Evolutionary conservation across 1,140 invertebrate species (phyloP).

Genomic region (Eriosoma lanigerum): DNA sequence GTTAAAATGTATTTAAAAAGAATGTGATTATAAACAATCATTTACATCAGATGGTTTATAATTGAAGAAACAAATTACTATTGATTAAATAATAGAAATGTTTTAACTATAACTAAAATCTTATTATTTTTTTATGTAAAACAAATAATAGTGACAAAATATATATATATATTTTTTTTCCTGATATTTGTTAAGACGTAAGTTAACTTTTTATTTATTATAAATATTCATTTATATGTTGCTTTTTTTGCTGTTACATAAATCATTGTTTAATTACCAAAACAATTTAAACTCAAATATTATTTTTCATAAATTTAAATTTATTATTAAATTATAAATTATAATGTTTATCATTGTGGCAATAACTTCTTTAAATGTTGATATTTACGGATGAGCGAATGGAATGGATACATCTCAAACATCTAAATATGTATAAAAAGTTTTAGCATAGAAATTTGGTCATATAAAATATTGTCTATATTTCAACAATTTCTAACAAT

Average conservation of each 20-base stretch:
- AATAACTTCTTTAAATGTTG: slow-evolving; percentile 30
- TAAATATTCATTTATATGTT: background rate
- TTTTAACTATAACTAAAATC: background rate
- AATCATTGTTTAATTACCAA: slow-evolving; percentile 16
- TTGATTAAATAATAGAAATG: background rate
- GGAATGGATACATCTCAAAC: slow-evolving; percentile 31
- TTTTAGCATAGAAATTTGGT: background rate
- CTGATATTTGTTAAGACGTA: background rate
- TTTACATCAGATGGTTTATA: background rate
- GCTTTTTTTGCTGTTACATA: background rate
- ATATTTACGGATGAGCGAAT: slow-evolving; percentile 34
- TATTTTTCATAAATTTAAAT: slow-evolving; percentile 28
- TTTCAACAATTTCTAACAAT: slow-evolving; percentile 18
- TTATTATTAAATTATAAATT: slow-evolving; percentile 23
- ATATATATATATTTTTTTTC: slow-evolving; percentile 18
- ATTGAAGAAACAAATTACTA: background rate
- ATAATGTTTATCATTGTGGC: slow-evolving; percentile 9
- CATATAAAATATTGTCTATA: slow-evolving; percentile 20
- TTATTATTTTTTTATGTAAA: slow-evolving; percentile 21
- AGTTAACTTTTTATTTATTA: background rate
- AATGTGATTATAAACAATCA: background rate
- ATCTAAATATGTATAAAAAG: slow-evolving; percentile 38
- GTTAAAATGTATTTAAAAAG: slow-evolving; percentile 2
- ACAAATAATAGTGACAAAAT: slow-evolving; percentile 15
- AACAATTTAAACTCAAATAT: slow-evolving; percentile 8